These are phyloP conservation scores for Halictus ligatus DNA, from an alignment of 2,888 invertebrate species.

Conservation along the genomic window DNA sequence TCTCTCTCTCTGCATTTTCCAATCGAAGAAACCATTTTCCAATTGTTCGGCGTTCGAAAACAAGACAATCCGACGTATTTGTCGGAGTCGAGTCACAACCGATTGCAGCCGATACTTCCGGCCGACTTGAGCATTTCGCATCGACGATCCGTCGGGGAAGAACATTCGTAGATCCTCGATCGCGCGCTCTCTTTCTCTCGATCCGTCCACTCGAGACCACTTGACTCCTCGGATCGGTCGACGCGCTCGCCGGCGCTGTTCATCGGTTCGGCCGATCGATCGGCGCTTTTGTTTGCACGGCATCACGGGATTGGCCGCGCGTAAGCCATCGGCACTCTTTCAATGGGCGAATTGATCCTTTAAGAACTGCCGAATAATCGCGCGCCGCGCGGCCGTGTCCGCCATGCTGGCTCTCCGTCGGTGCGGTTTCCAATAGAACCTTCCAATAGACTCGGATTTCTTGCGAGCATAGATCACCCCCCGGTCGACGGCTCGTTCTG, in stretches of 20 bases:
- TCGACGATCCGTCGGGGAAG: background rate
- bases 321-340: background rate
- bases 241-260: constrained; percentile 25
- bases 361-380: constrained; percentile 8
- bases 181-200: background rate
- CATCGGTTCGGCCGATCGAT: constrained; percentile 11
- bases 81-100: background rate
- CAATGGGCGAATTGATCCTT: constrained; percentile 26
- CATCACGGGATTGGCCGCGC: constrained; percentile 3
- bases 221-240: background rate
- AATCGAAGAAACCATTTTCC: too few species aligned
- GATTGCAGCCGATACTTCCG: background rate
- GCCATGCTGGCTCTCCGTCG: background rate
- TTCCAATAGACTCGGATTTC: constrained; percentile 4
- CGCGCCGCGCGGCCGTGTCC: background rate
- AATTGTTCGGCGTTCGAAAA: too few species aligned
- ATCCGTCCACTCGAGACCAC: background rate
- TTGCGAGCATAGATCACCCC: background rate
- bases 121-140: background rate
- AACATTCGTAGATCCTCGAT: background rate
- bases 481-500: background rate
- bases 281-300: constrained; percentile 22
- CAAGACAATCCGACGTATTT: background rate
- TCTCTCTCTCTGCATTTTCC: too few species aligned
- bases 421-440: constrained; percentile 9